Evolutionary conservation across 2,888 invertebrate species (phyloP), one percentile per base, ranked within the genome.

Genomic region (Lathronympha strigana): DNA sequence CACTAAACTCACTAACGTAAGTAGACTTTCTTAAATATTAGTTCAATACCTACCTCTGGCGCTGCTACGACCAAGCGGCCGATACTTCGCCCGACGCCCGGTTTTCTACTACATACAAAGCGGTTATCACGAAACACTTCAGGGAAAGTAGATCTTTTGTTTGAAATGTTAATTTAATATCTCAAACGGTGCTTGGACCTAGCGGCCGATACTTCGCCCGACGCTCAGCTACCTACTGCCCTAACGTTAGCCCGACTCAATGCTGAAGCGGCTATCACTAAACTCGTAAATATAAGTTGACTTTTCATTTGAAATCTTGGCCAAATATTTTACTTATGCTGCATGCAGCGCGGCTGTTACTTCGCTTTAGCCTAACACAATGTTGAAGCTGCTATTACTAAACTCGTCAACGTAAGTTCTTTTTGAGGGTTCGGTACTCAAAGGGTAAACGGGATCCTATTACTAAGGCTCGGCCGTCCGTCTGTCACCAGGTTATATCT

Each of bases 161-260:
- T n/a, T n/a, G n/a, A n/a, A n/a, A n/a, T n/a, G n/a, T n/a, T n/a
- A n/a, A n/a, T n/a, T n/a, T n/a, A n/a, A 28, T 5, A 4, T 28
- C 28, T 99, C 25, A 99, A 99, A 91, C 94, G 99, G 25, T 97
- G 97, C 86, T 99, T 99, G 90, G 99, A 99, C 93, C 94, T 97
- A 86, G 98, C 99, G 0, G 97, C 97, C 0, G 97, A 98, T 83
- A 96, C 98, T 0, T 97, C 96, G 81, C 93, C 95, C 0, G 99
- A 99, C 86, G 99, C 99, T 0, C 95, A 97, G 78, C 95, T 99
- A 63, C 99, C 99, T 2, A 98, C 98, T 1, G 96, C 97, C 0
- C 90, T 99, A 25, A 99, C 99, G 0, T 91, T 99, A 19, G 93
- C 97, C 45, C 97, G 98, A 77, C 93, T 99, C 4, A 95, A 95